A percentile compares a stretch with the other conserved stretches of the same genome.
Evolutionary conservation across 2,113 vertebrate species (phyloP).

Genomic region (Oostethus manadensis): DNA sequence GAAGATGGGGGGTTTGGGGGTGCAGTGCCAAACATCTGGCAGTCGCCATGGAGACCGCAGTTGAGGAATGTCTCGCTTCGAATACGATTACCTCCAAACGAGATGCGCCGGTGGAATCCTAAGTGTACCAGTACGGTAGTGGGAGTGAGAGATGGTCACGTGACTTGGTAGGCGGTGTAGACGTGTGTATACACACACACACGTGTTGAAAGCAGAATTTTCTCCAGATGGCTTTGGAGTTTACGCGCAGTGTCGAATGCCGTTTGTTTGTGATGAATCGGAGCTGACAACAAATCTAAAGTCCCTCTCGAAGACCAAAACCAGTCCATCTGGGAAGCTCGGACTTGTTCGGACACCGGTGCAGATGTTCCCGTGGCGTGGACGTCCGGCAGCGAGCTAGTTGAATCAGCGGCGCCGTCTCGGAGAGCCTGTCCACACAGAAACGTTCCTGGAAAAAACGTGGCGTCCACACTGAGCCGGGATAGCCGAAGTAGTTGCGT

Average conservation of each 20-base stretch:
- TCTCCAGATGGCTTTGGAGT: slow-evolving; percentile 22
- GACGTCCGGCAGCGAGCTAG: no score
- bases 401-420: no score
- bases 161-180: slow-evolving; percentile 20
- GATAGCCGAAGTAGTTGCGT: no score
- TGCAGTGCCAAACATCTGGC: slow-evolving; percentile 63
- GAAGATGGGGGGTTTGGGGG: slow-evolving; percentile 20
- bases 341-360: no score
- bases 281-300: background rate
- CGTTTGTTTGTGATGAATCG: background rate
- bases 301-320: no score
- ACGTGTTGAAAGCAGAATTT: slow-evolving; percentile 27
- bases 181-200: slow-evolving; percentile 13
- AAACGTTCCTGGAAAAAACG: no score
- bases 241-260: slow-evolving; percentile 3
- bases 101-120: slow-evolving; percentile 10
- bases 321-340: no score
- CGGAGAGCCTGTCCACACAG: no score
- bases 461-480: no score
- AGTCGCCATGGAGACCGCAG: slow-evolving; percentile 59
- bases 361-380: no score
- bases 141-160: slow-evolving; percentile 22
- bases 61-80: slow-evolving; percentile 12
- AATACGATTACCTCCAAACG: slow-evolving; percentile 37
- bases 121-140: slow-evolving; percentile 3